Evolutionary conservation across 2,113 vertebrate genomes (phyloP).

Genomic region (Thinocorus orbignyianus): DNA sequence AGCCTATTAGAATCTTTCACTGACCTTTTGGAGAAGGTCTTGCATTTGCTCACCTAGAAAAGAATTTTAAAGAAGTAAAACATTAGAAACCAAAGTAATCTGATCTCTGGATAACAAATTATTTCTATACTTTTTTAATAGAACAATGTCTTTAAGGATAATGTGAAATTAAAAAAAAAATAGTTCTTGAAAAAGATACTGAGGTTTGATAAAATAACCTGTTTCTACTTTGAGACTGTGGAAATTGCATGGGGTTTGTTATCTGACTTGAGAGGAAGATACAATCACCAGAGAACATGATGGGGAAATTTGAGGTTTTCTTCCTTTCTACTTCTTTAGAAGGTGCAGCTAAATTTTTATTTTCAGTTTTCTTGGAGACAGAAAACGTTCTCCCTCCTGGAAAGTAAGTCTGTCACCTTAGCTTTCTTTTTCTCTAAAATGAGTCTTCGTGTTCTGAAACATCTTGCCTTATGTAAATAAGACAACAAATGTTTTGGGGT

Average conservation of each 20-base stretch:
- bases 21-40: neutral
- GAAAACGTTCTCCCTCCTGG: neutral
- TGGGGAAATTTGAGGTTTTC: neutral
- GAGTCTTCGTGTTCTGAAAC: neutral
- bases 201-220: neutral
- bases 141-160: neutral
- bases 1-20: neutral
- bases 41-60: neutral
- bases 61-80: neutral
- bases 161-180: neutral
- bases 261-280: neutral
- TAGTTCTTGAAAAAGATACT: neutral
- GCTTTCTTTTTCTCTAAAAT: neutral
- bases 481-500: neutral
- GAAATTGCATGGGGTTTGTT: neutral
- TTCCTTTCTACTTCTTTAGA: neutral
- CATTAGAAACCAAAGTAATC: neutral
- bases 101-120: neutral
- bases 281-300: neutral
- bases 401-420: neutral
- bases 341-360: neutral
- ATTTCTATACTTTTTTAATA: neutral
- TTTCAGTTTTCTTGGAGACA: neutral
- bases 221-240: neutral
- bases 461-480: neutral